Percentiles rank a stretch among this genome's conserved stretches.
Conservation (phyloP, 2,113 vertebrate genomes). For the Leptodactylus fuscus region DNA sequence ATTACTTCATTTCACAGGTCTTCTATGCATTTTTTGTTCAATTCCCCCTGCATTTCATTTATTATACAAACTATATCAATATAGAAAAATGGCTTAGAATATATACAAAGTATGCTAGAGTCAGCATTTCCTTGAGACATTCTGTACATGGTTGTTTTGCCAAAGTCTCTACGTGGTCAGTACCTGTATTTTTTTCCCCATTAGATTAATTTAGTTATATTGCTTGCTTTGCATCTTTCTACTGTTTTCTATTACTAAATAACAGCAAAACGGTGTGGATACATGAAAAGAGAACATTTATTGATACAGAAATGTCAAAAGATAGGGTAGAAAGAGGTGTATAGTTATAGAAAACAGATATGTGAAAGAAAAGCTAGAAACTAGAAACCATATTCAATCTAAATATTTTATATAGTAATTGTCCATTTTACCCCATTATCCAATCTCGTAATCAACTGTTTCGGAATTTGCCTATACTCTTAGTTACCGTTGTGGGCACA, state of each 20-base stretch:
- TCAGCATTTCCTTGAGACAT: constrained; percentile 14
- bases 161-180: not conserved
- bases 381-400: too few species aligned
- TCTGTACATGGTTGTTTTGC: not conserved
- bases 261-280: not conserved
- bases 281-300: not conserved
- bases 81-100: not conserved
- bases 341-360: too few species aligned
- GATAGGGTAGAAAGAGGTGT: too few species aligned
- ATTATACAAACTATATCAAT: not conserved
- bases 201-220: not conserved
- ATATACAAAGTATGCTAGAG: not conserved
- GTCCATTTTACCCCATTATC: too few species aligned
- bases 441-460: too few species aligned
- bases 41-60: not conserved
- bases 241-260: not conserved
- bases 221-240: not conserved
- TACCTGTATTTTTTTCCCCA: not conserved
- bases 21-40: not conserved
- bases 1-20: not conserved
- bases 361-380: too few species aligned
- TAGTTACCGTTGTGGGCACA: too few species aligned
- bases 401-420: too few species aligned
- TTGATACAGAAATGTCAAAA: too few species aligned
- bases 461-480: too few species aligned